Evolutionary conservation across 2,113 vertebrate species (phyloP), one percentile per base, ranked within the genome.

Genomic region (Pipa parva): DNA sequence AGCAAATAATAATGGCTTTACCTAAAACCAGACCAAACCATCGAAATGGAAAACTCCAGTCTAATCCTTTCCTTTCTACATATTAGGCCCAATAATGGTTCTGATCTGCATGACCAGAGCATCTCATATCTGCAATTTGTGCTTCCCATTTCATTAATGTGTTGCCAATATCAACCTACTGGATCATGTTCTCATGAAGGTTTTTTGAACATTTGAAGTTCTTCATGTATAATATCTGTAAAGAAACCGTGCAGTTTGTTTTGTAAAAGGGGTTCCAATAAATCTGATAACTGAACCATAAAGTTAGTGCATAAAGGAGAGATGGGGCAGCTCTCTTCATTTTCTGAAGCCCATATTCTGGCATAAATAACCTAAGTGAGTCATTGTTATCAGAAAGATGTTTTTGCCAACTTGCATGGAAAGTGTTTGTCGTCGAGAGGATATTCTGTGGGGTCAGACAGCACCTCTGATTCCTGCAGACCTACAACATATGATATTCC

Each of bases 381-480:
- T 33, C 46, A n/a, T 63, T 51, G 28, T 36, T 28, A 51, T n/a
- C 51, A 55, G 33, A 6, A n/a, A 42, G 21, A 27, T 65, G 13
- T n/a, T 18, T 21, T 31, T 57, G 33, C 5, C 18, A 31, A 13
- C 6, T 20, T 18, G 4, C 28, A 65, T 51, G 36, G 9, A 8
- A 18, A 12, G 24, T 28, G 15, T 24, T 28, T 12, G 50, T 42
- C 24, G 15, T 12, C 7, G 9, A 18, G 8, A 24, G 36, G 12
- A 24, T 27, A 45, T 46, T 29, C 24, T 6, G n/a, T 25, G 3
- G 27, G 63, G 52, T 66, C 63, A 66, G 52, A 48, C 63, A 66
- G 26, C 18, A 46, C 63, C 51, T 65, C 25, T 57, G 18, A 49
- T 22, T 49, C 37, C 18, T 31, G 15, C 20, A 27, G 52, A 31